These are phyloP conservation scores for Chlorodrepanis virens DNA, from an alignment of 2,113 vertebrate species.

Conservation along the genomic window DNA sequence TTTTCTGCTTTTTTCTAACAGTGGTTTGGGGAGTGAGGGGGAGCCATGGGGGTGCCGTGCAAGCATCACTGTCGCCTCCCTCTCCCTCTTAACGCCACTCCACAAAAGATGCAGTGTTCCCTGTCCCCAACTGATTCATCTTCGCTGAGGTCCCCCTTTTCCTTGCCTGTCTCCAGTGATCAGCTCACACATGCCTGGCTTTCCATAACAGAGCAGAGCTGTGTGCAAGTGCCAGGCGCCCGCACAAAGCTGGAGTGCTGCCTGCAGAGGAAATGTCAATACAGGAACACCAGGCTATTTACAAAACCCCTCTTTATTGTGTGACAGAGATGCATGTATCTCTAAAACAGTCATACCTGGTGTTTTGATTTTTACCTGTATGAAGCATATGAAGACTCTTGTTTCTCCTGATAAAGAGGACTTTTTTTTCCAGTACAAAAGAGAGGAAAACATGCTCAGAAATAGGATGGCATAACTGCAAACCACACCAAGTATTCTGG, in stretches of 20 bases:
- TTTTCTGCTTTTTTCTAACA: rapidly evolving
- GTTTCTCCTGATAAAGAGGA: background rate
- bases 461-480: background rate
- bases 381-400: background rate
- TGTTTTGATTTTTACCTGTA: background rate
- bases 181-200: conserved; percentile 62
- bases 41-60: background rate
- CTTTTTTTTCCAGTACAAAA: background rate
- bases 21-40: rapidly evolving
- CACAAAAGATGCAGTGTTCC: conserved; percentile 54
- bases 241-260: conserved; percentile 31
- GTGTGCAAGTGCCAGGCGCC: conserved; percentile 17
- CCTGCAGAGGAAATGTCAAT: conserved; percentile 14
- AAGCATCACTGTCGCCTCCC: background rate
- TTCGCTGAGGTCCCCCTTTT: background rate
- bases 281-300: background rate
- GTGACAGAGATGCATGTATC: background rate
- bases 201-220: conserved; percentile 41
- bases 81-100: background rate
- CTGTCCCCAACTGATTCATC: conserved; percentile 60
- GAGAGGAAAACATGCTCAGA: background rate
- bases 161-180: conserved; percentile 49
- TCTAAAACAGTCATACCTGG: background rate
- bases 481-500: conserved; percentile 17
- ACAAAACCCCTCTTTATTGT: background rate